Evolutionary conservation across 2,888 invertebrate species (phyloP), one percentile per base, ranked within the genome.

Genomic region (Aricia artaxerxes): DNA sequence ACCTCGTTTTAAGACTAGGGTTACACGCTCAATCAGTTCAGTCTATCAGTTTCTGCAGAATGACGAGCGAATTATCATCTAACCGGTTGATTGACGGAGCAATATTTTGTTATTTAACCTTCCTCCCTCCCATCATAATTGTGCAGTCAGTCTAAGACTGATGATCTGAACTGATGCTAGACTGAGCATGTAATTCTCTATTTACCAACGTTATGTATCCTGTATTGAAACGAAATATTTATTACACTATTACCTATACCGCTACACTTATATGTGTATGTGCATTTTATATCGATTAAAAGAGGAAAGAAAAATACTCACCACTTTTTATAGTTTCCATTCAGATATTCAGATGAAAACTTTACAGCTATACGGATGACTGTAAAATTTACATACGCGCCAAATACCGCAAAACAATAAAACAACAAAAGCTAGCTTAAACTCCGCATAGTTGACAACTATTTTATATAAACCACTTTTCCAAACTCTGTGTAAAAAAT

Each of bases 341-440:
- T 69, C 69, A 69, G 69, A 69, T 69, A 69, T 69, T 69, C 69
- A 35, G 69, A 69, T 69, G 69, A 69, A 69, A 69, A 69, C 69
- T 35, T 69, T 69, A 69, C 69, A 16, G 69, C 69, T 69, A 69
- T 69, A 69, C 69, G 35, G 69, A 69, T 38, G 35, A 69, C 69
- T 69, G 35, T 69, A 69, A 69, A 69, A 69, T 69, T 69, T 69
- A 69, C 69, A 69, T 69, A 69, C 69, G 69, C 31, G 35, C 13
- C 35, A 35, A 69, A 69, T 69, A 69, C 69, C 69, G 35, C 69
- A 69, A 69, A 69, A 69, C 69, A 69, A 69, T 69, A 69, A 69
- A 69, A 38, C 69, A 69, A 69, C 69, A 69, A 69, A 38, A 69
- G 69, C 69, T 69, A 69, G 69, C 69, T 69, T 69, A 69, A 69